Percentiles rank a stretch among this genome's conserved stretches.
These are phyloP conservation scores for Myocastor coypus DNA, from an alignment of 2,113 vertebrate genomes.

Conservation along the genomic window DNA sequence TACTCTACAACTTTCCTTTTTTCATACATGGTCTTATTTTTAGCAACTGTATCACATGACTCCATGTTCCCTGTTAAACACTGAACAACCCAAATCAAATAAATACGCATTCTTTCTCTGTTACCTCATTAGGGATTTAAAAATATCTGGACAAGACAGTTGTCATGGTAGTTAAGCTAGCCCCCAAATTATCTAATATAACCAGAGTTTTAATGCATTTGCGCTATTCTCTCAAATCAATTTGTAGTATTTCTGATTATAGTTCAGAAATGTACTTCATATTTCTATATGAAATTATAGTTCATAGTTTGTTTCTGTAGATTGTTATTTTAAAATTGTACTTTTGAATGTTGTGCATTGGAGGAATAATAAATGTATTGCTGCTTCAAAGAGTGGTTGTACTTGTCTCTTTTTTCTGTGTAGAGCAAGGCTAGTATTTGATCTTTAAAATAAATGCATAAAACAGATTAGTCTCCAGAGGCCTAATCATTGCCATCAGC, in stretches of 20 bases:
- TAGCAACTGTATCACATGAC: background rate
- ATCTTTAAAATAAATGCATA: background rate
- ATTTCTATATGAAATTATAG: background rate
- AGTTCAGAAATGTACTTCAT: background rate
- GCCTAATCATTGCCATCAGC: background rate
- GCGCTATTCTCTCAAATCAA: background rate
- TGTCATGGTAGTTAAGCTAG: background rate
- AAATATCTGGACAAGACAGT: background rate
- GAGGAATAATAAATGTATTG: slow-evolving; percentile 76
- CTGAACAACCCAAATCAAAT: background rate
- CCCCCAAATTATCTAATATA: background rate
- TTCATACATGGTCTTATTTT: background rate
- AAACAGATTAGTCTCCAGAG: background rate
- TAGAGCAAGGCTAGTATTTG: background rate
- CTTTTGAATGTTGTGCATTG: slow-evolving; percentile 43
- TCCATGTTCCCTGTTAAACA: rapidly evolving
- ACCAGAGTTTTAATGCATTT: background rate
- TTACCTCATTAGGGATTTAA: background rate
- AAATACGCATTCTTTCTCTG: background rate
- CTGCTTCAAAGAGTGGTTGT: slow-evolving; percentile 72
- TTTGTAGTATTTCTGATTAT: background rate
- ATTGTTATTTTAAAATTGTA: slow-evolving; percentile 63
- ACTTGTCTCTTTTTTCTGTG: slow-evolving; percentile 72
- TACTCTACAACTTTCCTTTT: background rate
- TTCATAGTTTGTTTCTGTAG: slow-evolving; percentile 17